A percentile compares a stretch with the other conserved stretches of the same genome.
Evolutionary conservation across 2,888 invertebrate species (phyloP).

Genomic region (Macrophya alboannulata): DNA sequence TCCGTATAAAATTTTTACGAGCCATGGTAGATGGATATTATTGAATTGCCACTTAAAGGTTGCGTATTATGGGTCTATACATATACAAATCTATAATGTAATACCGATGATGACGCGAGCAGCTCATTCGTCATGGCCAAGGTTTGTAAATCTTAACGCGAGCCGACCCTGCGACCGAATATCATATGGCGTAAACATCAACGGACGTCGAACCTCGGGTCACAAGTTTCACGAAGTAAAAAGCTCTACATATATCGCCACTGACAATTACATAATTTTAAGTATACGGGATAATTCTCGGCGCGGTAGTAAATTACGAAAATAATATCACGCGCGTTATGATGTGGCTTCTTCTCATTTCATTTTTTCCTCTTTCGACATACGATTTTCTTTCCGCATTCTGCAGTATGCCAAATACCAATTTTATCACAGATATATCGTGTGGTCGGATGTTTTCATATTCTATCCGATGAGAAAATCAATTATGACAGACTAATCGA

Average conservation of each 20-base stretch:
- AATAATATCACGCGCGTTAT: background rate
- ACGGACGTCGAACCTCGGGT: constrained; percentile 15
- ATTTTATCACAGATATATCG: too few relatives aligned
- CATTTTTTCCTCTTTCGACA: background rate
- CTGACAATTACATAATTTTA: background rate
- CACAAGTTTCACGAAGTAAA: background rate
- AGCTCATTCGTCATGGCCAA: background rate
- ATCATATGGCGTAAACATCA: background rate
- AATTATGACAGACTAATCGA: background rate
- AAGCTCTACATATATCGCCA: too few relatives aligned
- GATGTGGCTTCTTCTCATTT: background rate
- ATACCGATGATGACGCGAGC: background rate
- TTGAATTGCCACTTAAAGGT: too few relatives aligned
- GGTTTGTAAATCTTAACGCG: background rate
- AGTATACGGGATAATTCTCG: background rate
- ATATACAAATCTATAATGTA: too few relatives aligned
- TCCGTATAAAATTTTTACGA: too few relatives aligned
- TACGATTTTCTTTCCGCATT: background rate
- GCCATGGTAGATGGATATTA: too few relatives aligned
- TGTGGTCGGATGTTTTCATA: background rate
- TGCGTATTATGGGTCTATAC: too few relatives aligned
- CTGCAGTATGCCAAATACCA: too few relatives aligned
- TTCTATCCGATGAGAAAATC: background rate
- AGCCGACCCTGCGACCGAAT: background rate
- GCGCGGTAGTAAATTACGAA: background rate